phyloP scores from a whole-genome alignment of 2,797 vertebrate species.

The Acipenser ruthenus region DNA sequence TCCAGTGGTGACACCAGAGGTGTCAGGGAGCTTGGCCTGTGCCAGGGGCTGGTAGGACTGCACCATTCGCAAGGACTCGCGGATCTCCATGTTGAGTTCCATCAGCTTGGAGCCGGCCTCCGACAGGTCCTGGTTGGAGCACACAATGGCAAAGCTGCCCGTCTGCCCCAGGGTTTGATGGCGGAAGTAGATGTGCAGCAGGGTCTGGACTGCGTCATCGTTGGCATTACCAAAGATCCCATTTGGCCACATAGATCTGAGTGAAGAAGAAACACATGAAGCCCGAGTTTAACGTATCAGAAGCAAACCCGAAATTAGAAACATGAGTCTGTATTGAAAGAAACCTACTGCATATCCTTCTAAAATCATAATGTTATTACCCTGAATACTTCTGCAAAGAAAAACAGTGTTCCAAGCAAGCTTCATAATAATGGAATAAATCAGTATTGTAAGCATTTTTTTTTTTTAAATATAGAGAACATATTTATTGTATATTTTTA shows the following conservation, averaged over 20 bases:
- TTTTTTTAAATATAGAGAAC: no score
- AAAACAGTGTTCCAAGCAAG: no score
- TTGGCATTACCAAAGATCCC: conserved; percentile 89
- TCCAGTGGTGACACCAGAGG: conserved; percentile 68
- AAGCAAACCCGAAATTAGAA: background rate
- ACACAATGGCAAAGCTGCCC: conserved; percentile 85
- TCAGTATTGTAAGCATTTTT: no score
- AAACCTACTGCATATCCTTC: background rate
- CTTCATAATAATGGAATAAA: no score
- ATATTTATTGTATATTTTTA: no score
- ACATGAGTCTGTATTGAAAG: background rate
- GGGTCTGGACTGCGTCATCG: conserved; percentile 85
- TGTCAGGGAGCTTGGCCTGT: conserved; percentile 34
- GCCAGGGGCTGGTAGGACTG: conserved; percentile 66
- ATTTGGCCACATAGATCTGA: conserved; percentile 85
- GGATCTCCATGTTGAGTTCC: conserved; percentile 94
- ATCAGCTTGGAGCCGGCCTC: conserved; percentile 87
- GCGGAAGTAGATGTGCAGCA: conserved; percentile 94
- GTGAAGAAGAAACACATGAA: conserved; percentile 3
- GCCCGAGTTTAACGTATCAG: background rate
- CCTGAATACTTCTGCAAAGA: no score
- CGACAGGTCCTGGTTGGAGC: conserved; percentile 84
- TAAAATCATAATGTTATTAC: no score
- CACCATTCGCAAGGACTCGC: conserved; percentile 79
- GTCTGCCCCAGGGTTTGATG: conserved; percentile 94